phyloP scores from a whole-genome alignment of 2,797 vertebrate genomes.

The Paramormyrops hopkinsi region DNA sequence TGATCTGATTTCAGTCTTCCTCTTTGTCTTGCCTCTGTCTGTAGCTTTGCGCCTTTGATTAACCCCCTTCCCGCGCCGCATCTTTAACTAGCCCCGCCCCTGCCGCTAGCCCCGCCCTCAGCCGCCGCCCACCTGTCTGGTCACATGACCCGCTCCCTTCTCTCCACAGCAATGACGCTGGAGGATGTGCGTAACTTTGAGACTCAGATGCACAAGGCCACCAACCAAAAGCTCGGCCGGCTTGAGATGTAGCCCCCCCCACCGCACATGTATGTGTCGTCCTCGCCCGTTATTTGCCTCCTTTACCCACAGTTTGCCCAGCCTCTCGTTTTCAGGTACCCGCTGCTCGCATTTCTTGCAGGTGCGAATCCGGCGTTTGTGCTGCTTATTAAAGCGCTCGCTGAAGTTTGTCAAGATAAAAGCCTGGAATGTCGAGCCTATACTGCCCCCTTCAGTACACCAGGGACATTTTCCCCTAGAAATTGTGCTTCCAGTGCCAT shows the following conservation, averaged over 20 bases:
- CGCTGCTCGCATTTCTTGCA: background rate
- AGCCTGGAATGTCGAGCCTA: background rate
- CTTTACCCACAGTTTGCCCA: background rate
- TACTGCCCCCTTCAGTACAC: constrained; percentile 13
- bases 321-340: background rate
- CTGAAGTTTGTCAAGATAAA: background rate
- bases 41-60: background rate
- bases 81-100: background rate
- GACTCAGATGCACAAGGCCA: constrained; percentile 59
- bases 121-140: background rate
- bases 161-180: constrained; percentile 53
- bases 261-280: constrained; percentile 17
- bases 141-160: background rate
- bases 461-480: background rate
- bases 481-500: background rate
- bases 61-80: background rate
- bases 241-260: constrained; percentile 1
- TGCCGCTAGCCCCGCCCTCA: background rate
- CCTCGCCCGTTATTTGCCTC: background rate
- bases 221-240: constrained; percentile 56
- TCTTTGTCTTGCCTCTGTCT: background rate
- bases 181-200: constrained; percentile 57
- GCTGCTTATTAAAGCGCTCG: background rate
- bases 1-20: background rate
- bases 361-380: background rate